Base-by-base conservation (phyloP, 2,888 invertebrate species). In the Drosophila monieri region DNA sequence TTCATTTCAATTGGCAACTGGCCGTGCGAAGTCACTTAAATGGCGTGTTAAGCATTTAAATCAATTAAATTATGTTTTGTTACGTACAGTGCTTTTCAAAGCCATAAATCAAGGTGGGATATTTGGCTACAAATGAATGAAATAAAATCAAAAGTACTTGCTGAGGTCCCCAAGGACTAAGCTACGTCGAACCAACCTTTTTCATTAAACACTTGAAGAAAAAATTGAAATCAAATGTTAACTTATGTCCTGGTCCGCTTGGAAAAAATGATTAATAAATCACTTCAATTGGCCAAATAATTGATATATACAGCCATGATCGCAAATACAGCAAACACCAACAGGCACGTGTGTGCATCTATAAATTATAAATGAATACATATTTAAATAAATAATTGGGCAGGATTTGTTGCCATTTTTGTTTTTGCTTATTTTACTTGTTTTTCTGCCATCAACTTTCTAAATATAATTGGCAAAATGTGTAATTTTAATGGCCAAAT, bases 1-100 rank as follows among this genome's bases (percentile, higher is more conserved):
- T 84, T 86, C 87, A 53, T 68, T 86, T 71, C 57, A 80, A 81
- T 84, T 86, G 78, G 74, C 85, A 78, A 55, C 59, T 41, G 37
- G 12, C 52, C 21, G 59, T 68, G 54, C 61, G 69, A 78, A 80
- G 76, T 76, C 70, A 64, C 32, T 67, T 74, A 64, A 81, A 74
- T 59, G 44, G 49, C 59, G 35, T 30, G 65, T n/a, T 46, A 25
- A 64, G 14, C 62, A 64, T 65, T 64, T 37, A 53, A 64, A 53
- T 67, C 59, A 37, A 60, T 68, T 60, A 55, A 48, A 46, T 46
- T 65, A 9, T 15, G 35, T 35, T 3, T 18, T 37, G 44, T 18
- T 32, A 6, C 3, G 12, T 43, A 62, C 62, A 64, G 51, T 62
- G 64, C 9, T 9, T 1, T 8, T 21, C 27, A 6, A 0, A 5